Percentiles rank a stretch among this genome's conserved stretches.
Evolutionary conservation across 2,113 vertebrate species (phyloP).

Genomic region (Melozone crissalis): DNA sequence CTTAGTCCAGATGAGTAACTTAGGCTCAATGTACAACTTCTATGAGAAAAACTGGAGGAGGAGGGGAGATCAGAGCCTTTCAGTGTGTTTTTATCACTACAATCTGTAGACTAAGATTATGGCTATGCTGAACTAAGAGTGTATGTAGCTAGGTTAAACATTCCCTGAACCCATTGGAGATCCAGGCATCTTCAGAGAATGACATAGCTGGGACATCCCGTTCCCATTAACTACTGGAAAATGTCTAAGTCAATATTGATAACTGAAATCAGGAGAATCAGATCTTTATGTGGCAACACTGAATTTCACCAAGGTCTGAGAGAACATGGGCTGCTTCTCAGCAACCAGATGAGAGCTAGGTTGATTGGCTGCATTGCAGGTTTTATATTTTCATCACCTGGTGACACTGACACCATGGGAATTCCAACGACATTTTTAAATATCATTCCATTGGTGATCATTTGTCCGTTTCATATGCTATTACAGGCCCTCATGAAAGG

Average conservation of each 20-base stretch:
- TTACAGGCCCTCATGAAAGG: not conserved
- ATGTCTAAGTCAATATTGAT: not conserved
- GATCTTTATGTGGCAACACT: not conserved
- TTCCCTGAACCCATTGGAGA: not conserved
- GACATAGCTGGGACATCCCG: not conserved
- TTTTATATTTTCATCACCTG: not conserved
- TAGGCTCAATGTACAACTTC: not conserved
- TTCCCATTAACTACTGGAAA: not conserved
- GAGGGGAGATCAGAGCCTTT: not conserved
- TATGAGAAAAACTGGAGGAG: not conserved
- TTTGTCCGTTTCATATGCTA: not conserved
- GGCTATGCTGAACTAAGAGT: not conserved
- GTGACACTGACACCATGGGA: not conserved
- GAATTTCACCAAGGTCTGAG: not conserved
- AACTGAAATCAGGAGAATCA: not conserved
- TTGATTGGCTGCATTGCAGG: not conserved
- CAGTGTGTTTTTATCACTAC: not conserved
- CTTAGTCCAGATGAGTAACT: not conserved
- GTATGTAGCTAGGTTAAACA: not conserved
- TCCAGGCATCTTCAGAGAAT: not conserved
- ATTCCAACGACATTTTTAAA: not conserved
- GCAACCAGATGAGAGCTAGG: not conserved
- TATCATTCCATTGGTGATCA: rapidly evolving
- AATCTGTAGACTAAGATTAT: not conserved
- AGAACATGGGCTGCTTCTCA: not conserved